Evolutionary conservation across 1,140 invertebrate species (phyloP), one percentile per base, ranked within the genome.

Genomic region (Pseudomyrmex concolor): DNA sequence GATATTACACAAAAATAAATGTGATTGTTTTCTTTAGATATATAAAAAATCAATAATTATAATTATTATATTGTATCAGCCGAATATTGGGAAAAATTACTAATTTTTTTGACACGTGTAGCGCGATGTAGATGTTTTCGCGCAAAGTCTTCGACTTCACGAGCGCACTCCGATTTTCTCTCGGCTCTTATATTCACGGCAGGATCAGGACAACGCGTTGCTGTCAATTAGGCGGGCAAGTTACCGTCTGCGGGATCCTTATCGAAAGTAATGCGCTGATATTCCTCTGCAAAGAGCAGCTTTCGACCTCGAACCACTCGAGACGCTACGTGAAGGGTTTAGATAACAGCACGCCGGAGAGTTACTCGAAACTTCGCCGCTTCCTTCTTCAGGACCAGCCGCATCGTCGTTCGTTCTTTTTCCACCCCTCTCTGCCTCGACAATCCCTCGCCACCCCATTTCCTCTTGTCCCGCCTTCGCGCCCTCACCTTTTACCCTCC

Each of bases 331-430:
- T 85, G 83, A 88, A 89, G 84, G 78, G 87, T 88, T 89, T 86
- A 86, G 86, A 89, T 88, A 89, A 89, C 84, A 83, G 78, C 73
- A 88, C 84, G 78, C 67, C 77, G 51, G 73, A 89, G 84, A 89
- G 86, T 89, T 88, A 78, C 86, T 85, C 66, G 54, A 80, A 80
- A 89, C 87, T 89, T 89, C 85, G 78, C 67, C 84, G 76, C 54
- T 80, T 86, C 78, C 78, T 85, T 85, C 72, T 81, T 25, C 63
- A 15, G 25, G 25, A 43, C 73, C n/a, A 60, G 34, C 57, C 67
- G 25, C 57, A 22, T 10, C 48, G 43, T 71, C 59, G 25, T 55
- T 87, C 64, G 34, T 59, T 34, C 72, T 72, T 83, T 84, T 81
- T 84, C 57, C 74, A 78, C 34, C 48, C 45, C 17, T 57, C 25